These are phyloP conservation scores for Ellobium chinense DNA, from an alignment of 2,888 invertebrate species.

Conservation along the genomic window DNA sequence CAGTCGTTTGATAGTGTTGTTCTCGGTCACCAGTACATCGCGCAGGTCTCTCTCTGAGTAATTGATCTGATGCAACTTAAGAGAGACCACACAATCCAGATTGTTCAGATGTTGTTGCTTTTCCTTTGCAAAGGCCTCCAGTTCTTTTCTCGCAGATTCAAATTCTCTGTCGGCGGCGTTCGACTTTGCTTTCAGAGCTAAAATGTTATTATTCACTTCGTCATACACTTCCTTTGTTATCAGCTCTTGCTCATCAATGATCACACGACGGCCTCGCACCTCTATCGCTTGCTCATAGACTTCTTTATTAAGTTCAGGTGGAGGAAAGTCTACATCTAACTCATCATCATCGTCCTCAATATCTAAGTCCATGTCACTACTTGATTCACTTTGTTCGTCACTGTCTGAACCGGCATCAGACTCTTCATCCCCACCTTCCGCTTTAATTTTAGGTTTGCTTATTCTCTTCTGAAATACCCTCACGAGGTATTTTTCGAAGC, in stretches of 20 bases:
- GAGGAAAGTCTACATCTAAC: conserved; percentile 42
- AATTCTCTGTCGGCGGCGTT: conserved; percentile 19
- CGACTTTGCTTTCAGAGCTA: conserved; percentile 1
- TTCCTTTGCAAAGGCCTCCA: conserved; percentile 32
- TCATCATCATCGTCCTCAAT: conserved; percentile 43
- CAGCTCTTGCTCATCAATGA: conserved; percentile 30
- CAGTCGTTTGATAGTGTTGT: conserved; percentile 26
- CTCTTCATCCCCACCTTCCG: background rate
- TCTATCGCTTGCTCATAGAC: conserved; percentile 33
- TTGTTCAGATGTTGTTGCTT: conserved; percentile 38
- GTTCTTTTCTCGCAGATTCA: background rate
- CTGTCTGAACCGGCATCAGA: background rate
- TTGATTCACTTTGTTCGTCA: conserved; percentile 24
- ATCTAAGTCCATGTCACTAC: conserved; percentile 40
- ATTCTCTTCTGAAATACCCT: conserved; percentile 45
- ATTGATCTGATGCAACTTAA: conserved; percentile 37
- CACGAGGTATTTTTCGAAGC: conserved; percentile 39
- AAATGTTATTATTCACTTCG: background rate
- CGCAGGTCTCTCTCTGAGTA: conserved; percentile 9
- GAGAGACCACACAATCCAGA: conserved; percentile 11
- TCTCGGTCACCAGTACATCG: conserved; percentile 3
- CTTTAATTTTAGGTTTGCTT: background rate
- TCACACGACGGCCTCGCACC: background rate
- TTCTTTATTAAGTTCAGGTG: conserved; percentile 32
- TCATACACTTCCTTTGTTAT: conserved; percentile 13